Evolutionary conservation across 2,797 vertebrate genomes (phyloP), one percentile per base, ranked within the genome.

Genomic region (Etheostoma perlongum): DNA sequence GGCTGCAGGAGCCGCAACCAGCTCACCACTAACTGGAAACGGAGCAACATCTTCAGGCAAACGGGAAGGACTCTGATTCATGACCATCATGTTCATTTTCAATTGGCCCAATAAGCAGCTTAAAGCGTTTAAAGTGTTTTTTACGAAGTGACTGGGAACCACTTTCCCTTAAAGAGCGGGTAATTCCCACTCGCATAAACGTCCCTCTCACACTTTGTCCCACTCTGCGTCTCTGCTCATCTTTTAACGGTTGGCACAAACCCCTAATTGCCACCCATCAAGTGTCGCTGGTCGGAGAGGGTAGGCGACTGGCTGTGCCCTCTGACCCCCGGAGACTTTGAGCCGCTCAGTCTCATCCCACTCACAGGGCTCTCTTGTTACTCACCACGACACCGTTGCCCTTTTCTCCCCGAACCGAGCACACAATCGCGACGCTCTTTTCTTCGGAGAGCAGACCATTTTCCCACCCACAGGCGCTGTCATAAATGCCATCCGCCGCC

Each of bases 361-460:
- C 67, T 87, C 84, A 94, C 85, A 93, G 84, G 60, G 86, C 83
- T 62, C 76, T 79, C 78, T 94, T 94, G 90, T 94, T 88, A 55
- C 75, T 25, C 0, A 5, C 69, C 9, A 8, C 21, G 65, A 84
- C 76, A 54, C 69, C 21, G 40, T 54, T 72, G 62, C 53, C 80
- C 82, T 89, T 40, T 74, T 88, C 79, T 82, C 78, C 79, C 78
- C 78, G 10, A 86, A 77, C 66, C 47, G 12, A 76, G 60, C 54
- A 23, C 82, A 91, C 88, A 92, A 87, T 84, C 8, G 23, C 19
- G 51, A 48, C 63, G 18, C 72, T 89, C 82, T 87, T 51, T 40
- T 81, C 64, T 64, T 47, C 9, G 6, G 12, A 44, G 53, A 58
- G 60, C 46, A 10, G 64, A 70, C 67, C 61, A n/a, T 30, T 82